Conservation (phyloP, 2,888 invertebrate species). For the Hirtodrosophila trivittata region DNA sequence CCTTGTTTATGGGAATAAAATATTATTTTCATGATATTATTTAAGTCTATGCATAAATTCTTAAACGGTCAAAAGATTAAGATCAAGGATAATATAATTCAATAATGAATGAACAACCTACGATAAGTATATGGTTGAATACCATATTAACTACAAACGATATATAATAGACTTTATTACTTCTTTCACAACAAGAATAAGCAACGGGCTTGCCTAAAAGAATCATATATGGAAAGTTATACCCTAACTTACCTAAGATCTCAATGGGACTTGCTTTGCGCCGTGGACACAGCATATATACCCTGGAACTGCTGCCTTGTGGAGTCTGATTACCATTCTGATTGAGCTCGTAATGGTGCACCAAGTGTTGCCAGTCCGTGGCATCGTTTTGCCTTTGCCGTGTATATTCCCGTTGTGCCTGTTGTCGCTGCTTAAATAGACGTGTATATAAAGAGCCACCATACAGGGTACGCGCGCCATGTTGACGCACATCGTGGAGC, state of each 20-base stretch:
- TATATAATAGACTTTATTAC: too few relatives aligned
- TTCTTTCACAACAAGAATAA: too few relatives aligned
- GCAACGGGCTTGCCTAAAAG: too few relatives aligned
- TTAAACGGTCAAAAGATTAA: too few relatives aligned
- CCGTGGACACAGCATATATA: constrained; percentile 60
- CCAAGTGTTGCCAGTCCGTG: constrained; percentile 71
- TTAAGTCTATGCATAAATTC: too few relatives aligned
- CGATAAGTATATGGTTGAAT: too few relatives aligned
- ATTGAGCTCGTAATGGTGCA: constrained; percentile 67
- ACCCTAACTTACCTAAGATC: constrained; percentile 68
- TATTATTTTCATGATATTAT: too few relatives aligned
- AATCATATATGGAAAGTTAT: too few relatives aligned
- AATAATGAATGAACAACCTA: too few relatives aligned
- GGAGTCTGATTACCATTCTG: constrained; percentile 64
- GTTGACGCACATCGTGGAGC: constrained; percentile 88
- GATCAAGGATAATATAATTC: too few relatives aligned
- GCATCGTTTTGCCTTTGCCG: constrained; percentile 50
- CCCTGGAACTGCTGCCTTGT: constrained; percentile 68
- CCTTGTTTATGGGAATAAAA: too few relatives aligned
- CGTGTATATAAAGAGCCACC: constrained; percentile 88
- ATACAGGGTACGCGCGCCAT: constrained; percentile 88
- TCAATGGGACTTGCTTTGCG: constrained; percentile 83
- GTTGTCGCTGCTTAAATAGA: constrained; percentile 85
- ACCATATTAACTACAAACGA: too few relatives aligned
- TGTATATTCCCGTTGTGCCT: constrained; percentile 70